Evolutionary conservation across 2,113 vertebrate genomes (phyloP), one percentile per base, ranked within the genome.

Genomic region (Cheirogaleus medius): DNA sequence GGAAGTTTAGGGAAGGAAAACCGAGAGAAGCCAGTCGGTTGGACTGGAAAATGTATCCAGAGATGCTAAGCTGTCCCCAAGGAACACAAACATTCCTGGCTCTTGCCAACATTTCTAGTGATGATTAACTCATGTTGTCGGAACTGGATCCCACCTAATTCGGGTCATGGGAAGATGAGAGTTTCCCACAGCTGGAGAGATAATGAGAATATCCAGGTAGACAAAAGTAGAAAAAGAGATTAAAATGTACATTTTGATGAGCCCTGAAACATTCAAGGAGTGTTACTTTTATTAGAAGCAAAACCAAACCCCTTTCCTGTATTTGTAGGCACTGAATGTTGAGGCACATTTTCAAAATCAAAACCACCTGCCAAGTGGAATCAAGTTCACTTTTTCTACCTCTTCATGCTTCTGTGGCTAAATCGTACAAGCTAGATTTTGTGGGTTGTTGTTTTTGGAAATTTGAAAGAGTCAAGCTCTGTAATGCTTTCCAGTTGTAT

Each of bases 71-170:
- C 68, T 90, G 78, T 95, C 95, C 94, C 96, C 0, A 10, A 96
- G 91, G 97, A 95, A 87, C 23, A 58, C 56, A 97, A 91, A 94
- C 87, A 97, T 95, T 42, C 80, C 23, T 27, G 63, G 76, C 13
- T 78, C 90, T 90, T 47, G 91, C 95, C 97, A 97, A 18, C 47
- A 64, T 92, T 92, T 91, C 83, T 68, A 87, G 83, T 82, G 91
- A 94, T 87, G 96, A 95, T 94, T 87, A 94, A 91, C 78, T 96
- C 74, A 29, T 90, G 68, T 76, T 95, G 66, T 97, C 49, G 74
- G 90, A 90, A 89, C 63, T 27, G 83, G 71, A 95, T 82, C 74
- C 78, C 52, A 76, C 73, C 90, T 91, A 93, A 49, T 77, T 89
- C 32, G 13, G 68, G 89, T 52, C 37, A 34, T 5, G 73, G 85